Percentiles rank a stretch among this genome's conserved stretches.
These are phyloP conservation scores for Artibeus lituratus DNA, from an alignment of 2,797 vertebrate species.

Conservation along the genomic window DNA sequence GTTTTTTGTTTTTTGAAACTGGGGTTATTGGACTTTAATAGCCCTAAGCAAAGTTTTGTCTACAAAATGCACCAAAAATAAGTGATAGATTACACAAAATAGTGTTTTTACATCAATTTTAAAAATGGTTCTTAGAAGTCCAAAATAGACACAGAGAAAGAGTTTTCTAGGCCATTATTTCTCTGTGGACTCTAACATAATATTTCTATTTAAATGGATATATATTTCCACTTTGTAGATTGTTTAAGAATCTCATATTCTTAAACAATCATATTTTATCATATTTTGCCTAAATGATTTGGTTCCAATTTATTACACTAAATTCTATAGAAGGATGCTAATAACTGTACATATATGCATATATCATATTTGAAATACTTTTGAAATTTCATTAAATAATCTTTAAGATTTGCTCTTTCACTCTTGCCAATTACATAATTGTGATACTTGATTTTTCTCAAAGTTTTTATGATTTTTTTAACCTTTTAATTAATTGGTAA, in stretches of 20 bases:
- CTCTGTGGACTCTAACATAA: background rate
- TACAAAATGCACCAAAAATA: background rate
- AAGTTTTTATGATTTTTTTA: background rate
- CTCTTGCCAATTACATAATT: background rate
- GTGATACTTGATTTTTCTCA: background rate
- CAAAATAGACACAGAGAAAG: background rate
- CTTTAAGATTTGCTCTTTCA: background rate
- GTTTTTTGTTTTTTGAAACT: background rate
- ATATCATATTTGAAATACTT: background rate
- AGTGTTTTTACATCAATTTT: background rate
- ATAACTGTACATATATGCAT: background rate
- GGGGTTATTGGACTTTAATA: background rate
- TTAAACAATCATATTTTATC: too few relatives aligned
- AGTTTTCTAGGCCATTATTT: background rate
- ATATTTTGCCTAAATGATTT: background rate
- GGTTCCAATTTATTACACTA: background rate
- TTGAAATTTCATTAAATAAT: background rate
- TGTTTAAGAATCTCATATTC: background rate
- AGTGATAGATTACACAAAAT: background rate
- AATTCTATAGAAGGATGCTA: background rate
- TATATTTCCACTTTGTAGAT: background rate
- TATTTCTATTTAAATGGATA: background rate
- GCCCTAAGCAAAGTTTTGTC: background rate
- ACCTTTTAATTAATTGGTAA: background rate
- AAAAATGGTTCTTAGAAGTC: background rate